phyloP scores from a whole-genome alignment of 2,797 vertebrate genomes.

The Pangasius mekongensis region DNA sequence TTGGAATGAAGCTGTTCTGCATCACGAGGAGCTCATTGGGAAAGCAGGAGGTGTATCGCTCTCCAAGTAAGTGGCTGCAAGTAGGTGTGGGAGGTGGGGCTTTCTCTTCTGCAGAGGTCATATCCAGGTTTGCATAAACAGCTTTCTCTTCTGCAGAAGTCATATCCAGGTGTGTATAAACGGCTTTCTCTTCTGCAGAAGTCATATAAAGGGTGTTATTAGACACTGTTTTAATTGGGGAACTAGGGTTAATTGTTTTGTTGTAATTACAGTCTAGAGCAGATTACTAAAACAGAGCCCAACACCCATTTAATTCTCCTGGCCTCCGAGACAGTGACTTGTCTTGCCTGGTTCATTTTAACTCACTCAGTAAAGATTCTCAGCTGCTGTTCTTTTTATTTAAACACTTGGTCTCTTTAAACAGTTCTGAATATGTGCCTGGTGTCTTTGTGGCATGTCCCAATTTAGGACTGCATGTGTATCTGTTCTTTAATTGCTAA shows the following conservation, averaged over 20 bases:
- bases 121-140: neutral
- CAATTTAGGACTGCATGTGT: neutral
- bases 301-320: neutral
- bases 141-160: neutral
- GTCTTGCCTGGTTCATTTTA: neutral
- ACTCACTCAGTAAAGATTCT: slow-evolving; percentile 18
- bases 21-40: slow-evolving; percentile 96
- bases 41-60: slow-evolving; percentile 96
- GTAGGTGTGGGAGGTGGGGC: neutral
- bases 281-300: slow-evolving; percentile 13
- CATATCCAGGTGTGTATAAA: neutral
- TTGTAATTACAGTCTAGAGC: slow-evolving; percentile 17
- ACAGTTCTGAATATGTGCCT: neutral
- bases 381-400: slow-evolving; percentile 15
- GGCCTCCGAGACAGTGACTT: slow-evolving; percentile 6
- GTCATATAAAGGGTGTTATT: neutral
- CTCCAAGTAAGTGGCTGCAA: slow-evolving; percentile 87
- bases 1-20: slow-evolving; percentile 92
- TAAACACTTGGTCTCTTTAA: neutral
- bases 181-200: neutral
- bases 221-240: slow-evolving; percentile 23
- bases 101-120: neutral
- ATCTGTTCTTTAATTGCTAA: slow-evolving; percentile 10
- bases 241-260: slow-evolving; percentile 19
- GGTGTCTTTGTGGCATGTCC: slow-evolving; percentile 2